Base-by-base conservation (phyloP, 2,113 vertebrate species). In the Semnornis frantzii region DNA sequence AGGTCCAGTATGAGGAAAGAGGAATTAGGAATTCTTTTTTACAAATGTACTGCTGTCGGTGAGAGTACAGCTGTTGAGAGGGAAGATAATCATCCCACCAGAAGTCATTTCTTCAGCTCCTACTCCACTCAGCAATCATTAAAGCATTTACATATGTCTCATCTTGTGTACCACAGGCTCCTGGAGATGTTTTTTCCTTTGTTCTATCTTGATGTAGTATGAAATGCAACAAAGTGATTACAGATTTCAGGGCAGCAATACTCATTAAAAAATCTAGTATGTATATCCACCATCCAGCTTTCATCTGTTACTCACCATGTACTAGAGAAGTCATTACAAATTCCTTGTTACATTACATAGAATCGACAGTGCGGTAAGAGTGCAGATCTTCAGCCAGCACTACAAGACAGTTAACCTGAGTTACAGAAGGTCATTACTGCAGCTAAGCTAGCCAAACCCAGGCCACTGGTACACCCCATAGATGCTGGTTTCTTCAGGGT, bases 291-390 rank as follows among this genome's bases (percentile, higher is more conserved):
- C 33, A 31, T 19, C n/a, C 23, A 76, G n/a, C 31, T 78, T 44
- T 24, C 60, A 69, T 4, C 21, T 20, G 28, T 12, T 37, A 63
- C 12, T 34, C 44, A 46, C 6, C 13, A 71, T 14, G 21, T 5
- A 55, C 71, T 6, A 68, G 71, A 48, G 33, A 52, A 10, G 17
- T 39, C 28, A 58, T 6, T 46, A 39, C 57, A 60, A 85, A 42
- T 7, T n/a, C 54, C 21, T 75, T 50, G 39, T 60, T 74, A 8
- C 2, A 3, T 33, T 12, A 28, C 0, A 16, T 3, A 15, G 2
- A n/a, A 81, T 58, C 6, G 25, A 34, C 10, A 62, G 66, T 12
- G 21, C 8, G 37, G 39, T 6, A 39, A 8, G 19, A 75, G 42
- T 6, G 21, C 37, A 62, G 31, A 28, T 19, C 50, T 39, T 54